Base-by-base conservation (phyloP, 2,888 invertebrate species). In the Bombylius discolor region DNA sequence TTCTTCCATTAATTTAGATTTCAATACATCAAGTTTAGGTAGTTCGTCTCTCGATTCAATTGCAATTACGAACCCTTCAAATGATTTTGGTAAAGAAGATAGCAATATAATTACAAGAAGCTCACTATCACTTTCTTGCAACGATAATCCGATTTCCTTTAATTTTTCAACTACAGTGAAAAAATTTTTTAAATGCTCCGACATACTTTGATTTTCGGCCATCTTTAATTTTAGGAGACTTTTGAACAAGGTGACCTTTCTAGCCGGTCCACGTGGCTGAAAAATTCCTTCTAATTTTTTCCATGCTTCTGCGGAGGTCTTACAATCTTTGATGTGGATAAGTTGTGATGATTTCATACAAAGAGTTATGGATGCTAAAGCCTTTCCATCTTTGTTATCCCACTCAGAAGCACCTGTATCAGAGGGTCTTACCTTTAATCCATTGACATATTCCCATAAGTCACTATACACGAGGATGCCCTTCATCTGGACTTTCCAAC, bases 11-110 rank as follows among this genome's bases (percentile, higher is more conserved):
- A 59, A 49, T 46, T 60, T 59, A 5, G 47, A 48, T 45, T 58
- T 62, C 0, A 60, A 32, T 12, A 23, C 46, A 39, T 32, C 44
- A 9, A 55, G 39, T 14, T 11, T 45, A 5, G 59, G 61, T 34
- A 60, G 47, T 5, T 32, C 31, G 52, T 62, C 59, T 45, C 62
- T 58, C 4, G 58, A 48, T 31, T 62, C 60, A 5, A 62, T 60
- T n/a, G 59, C 60, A 5, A 61, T 49, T 3, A 62, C 59, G 32
- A 62, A 60, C 11, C 55, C 61, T 32, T 62, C 61, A 33, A 55
- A 62, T 1, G 50, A 39, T 36, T 55, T 50, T 39, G 61, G 60
- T 9, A 63, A 49, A 23, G 61, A 58, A 12, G 62, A 60, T 11
- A 42, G 6, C 1, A 42, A 3, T 1, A 42, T 42, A 1, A 42